Base-by-base conservation (phyloP, 2,113 vertebrate genomes). In the Cervus canadensis region DNA sequence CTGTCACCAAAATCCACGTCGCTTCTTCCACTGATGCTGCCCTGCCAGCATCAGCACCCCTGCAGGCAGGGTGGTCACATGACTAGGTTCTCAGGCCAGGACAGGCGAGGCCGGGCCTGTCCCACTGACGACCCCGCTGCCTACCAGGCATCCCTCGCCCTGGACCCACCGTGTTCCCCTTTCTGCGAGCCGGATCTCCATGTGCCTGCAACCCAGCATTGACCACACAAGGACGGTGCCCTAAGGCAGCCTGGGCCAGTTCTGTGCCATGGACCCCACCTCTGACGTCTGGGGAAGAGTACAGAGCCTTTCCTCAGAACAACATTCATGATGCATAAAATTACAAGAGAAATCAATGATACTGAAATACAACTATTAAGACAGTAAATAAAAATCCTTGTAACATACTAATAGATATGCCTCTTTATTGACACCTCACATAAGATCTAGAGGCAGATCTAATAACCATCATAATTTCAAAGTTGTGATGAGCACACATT, bases 91-190 rank as follows among this genome's bases (percentile, higher is more conserved):
- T 79, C 62, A 15, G 0, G 0, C n/a, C 13, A 3, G 78, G 45
- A 9, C 50, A 15, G 16, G 2, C 54, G 10, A 43, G 33, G 6
- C 45, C 10, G 1, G 59, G 45, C 48, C 1, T 1, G 21, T 2
- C 17, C 6, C 57, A 3, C 67, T 45, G 71, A 52, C 3, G 9
- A 3, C 33, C 25, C 1, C 0, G 85, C 33, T 7, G 59, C 56
- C 64, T 6, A 26, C 67, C 17, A 33, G 81, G 78, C 45, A 28
- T 19, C 1, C 6, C 7, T 4, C 13, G 6, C 57, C 60, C 26
- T 0, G n/a, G 25, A 6, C 2, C 45, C 6, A 2, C 16, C 3
- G 5, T 1, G 4, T 11, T 1, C 40, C 43, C 62, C 16, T 5
- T 60, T 7, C 48, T 59, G 1, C 0, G 4, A 15, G 71, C 54